Conservation (phyloP, 2,888 invertebrate species). For the Drosophila seclusa region DNA sequence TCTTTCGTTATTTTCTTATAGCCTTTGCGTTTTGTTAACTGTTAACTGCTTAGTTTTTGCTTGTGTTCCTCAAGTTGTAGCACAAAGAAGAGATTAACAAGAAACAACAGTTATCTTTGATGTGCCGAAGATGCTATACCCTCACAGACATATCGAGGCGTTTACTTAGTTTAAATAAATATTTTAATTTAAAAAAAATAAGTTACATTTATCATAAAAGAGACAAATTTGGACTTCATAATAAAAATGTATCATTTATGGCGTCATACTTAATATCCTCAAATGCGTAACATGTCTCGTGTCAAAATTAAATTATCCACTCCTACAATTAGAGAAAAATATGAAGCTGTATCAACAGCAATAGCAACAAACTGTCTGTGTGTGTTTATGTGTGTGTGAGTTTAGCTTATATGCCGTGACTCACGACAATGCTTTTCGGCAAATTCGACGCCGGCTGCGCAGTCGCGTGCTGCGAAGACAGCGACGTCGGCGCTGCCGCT, state of each 20-base stretch:
- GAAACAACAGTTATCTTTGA: slow-evolving; percentile 5
- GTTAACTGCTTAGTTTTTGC: slow-evolving; percentile 44
- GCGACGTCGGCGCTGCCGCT: slow-evolving; percentile 2
- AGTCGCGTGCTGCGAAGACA: slow-evolving; percentile 44
- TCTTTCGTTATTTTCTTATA: slow-evolving; percentile 25
- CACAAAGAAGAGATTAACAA: slow-evolving; percentile 3
- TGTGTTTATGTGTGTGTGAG: slow-evolving; percentile 13
- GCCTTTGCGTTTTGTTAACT: slow-evolving; percentile 47
- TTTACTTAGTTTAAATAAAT: neutral
- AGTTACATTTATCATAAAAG: neutral
- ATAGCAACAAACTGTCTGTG: slow-evolving; percentile 10
- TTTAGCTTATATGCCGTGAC: slow-evolving; percentile 39
- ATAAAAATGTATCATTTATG: neutral
- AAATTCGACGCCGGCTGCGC: slow-evolving; percentile 48
- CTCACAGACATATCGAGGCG: neutral
- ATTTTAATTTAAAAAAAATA: neutral
- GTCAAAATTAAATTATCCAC: neutral
- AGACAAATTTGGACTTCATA: neutral
- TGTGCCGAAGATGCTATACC: neutral
- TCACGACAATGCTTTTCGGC: slow-evolving; percentile 41
- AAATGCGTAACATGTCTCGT: neutral
- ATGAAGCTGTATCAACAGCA: slow-evolving; percentile 1
- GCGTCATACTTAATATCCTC: neutral
- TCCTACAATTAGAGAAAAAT: neutral
- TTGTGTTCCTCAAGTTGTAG: slow-evolving; percentile 38